These are phyloP conservation scores for Gobionotothen gibberifrons DNA, from an alignment of 2,797 vertebrate genomes.

Conservation along the genomic window DNA sequence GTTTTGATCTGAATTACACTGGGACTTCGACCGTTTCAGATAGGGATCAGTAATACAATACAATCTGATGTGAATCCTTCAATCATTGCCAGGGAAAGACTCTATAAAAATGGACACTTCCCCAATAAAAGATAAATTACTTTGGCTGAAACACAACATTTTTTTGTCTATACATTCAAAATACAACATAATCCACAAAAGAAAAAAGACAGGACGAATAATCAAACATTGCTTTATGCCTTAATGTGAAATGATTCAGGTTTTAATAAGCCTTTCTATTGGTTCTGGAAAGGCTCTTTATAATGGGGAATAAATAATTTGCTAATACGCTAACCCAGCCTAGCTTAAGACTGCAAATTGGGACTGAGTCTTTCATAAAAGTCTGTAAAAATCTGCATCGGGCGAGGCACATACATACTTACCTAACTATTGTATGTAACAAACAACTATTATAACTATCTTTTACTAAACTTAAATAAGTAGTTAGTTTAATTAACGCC, in stretches of 20 bases:
- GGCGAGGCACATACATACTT: too few species aligned
- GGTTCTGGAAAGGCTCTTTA: neutral
- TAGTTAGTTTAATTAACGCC: too few species aligned
- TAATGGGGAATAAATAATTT: neutral
- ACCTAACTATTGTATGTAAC: too few species aligned
- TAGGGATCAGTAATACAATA: neutral
- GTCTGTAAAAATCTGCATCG: too few species aligned
- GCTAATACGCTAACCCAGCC: too few species aligned
- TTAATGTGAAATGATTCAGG: neutral
- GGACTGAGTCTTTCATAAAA: too few species aligned
- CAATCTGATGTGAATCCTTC: neutral
- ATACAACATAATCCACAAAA: neutral
- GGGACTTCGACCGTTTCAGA: neutral
- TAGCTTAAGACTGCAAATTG: too few species aligned
- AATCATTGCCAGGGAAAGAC: conserved; percentile 12
- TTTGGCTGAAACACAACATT: conserved; percentile 64
- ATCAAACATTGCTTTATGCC: conserved; percentile 6
- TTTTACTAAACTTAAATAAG: too few species aligned
- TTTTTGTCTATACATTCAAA: conserved; percentile 6
- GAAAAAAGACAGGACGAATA: neutral
- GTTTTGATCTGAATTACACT: conserved; percentile 11
- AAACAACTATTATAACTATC: too few species aligned
- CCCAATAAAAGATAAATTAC: conserved; percentile 38
- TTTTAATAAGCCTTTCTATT: neutral
- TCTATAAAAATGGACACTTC: conserved; percentile 10